Conservation (phyloP, 2,888 invertebrate species). For the Dynastes tityus region DNA sequence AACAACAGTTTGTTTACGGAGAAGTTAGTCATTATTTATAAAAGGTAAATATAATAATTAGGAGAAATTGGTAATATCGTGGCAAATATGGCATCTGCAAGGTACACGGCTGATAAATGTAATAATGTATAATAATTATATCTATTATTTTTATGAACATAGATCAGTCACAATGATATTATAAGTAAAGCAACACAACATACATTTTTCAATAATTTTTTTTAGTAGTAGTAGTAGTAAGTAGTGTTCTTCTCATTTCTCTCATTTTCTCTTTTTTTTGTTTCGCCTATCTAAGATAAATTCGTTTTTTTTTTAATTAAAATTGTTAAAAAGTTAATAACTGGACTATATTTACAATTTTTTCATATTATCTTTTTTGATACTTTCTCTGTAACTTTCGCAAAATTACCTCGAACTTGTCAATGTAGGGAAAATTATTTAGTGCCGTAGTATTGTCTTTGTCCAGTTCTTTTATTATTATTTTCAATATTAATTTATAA, state of each 20-base stretch:
- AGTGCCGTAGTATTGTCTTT: constrained; percentile 32
- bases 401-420: constrained; percentile 30
- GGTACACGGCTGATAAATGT: constrained; percentile 70
- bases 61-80: constrained; percentile 20
- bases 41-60: constrained; percentile 33
- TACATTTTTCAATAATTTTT: constrained; percentile 66
- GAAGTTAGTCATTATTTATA: constrained; percentile 37
- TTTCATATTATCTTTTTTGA: constrained; percentile 61
- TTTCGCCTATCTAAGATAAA: constrained; percentile 71
- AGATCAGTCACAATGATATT: constrained; percentile 70
- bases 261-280: constrained; percentile 53
- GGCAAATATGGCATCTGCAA: constrained; percentile 63
- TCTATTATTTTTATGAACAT: constrained; percentile 63
- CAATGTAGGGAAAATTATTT: constrained; percentile 50
- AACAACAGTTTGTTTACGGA: constrained; percentile 48
- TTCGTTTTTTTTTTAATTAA: constrained; percentile 70
- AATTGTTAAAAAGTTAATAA: constrained; percentile 71
- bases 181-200: constrained; percentile 71
- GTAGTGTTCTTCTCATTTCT: constrained; percentile 56
- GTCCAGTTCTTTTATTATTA: constrained; percentile 12
- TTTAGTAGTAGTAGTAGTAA: constrained; percentile 34
- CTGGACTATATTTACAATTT: constrained; percentile 72
- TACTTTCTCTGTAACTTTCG: constrained; percentile 52
- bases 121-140: constrained; percentile 54
- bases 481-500: constrained; percentile 9